Conservation (phyloP, 2,113 vertebrate species). For the Centropus bengalensis region DNA sequence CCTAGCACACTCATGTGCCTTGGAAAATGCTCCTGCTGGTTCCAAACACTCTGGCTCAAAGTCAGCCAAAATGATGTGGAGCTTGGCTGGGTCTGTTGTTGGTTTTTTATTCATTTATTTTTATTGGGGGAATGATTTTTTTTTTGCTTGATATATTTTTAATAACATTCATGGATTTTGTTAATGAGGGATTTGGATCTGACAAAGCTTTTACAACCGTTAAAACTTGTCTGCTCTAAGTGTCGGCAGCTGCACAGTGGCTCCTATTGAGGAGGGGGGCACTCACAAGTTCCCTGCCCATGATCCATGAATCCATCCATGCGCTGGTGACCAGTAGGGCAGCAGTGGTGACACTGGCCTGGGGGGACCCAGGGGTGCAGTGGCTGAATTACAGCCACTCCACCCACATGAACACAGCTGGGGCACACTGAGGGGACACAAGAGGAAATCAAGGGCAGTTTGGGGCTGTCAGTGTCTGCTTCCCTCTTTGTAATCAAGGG, state of each 20-base stretch:
- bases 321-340: background rate
- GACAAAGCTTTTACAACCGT: background rate
- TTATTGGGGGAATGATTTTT: background rate
- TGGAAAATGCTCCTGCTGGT: background rate
- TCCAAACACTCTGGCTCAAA: background rate
- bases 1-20: rapidly evolving
- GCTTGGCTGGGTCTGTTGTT: background rate
- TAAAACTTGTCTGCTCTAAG: background rate
- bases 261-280: background rate
- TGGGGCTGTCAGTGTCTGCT: background rate
- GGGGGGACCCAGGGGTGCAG: rapidly evolving
- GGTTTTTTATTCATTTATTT: background rate
- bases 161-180: rapidly evolving
- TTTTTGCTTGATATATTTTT: background rate
- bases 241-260: background rate
- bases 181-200: too few relatives aligned
- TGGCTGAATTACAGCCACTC: background rate
- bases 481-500: rapidly evolving
- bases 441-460: background rate
- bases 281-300: rapidly evolving
- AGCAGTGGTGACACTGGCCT: rapidly evolving
- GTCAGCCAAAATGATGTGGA: rapidly evolving
- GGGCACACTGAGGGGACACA: rapidly evolving
- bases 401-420: rapidly evolving
- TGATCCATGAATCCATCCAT: rapidly evolving